Conservation (phyloP, 2,113 vertebrate genomes). For the Hassar affinis region DNA sequence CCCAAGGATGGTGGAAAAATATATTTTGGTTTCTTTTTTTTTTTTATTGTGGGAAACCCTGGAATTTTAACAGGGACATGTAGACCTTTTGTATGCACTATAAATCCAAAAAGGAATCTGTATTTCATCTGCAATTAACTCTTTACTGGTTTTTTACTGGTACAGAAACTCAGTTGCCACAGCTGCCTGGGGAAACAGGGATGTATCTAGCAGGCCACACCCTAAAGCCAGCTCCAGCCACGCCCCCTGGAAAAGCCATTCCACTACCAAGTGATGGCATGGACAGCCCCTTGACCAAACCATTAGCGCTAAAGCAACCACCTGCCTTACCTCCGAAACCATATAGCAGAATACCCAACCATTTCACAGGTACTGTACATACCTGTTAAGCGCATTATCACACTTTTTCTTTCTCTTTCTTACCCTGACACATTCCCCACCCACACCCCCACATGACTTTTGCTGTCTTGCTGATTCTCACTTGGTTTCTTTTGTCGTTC, state of each 20-base stretch:
- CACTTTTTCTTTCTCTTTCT: background rate
- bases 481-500: background rate
- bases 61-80: background rate
- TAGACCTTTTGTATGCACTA: background rate
- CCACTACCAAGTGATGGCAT: conserved; percentile 79
- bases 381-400: background rate
- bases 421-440: background rate
- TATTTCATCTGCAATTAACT: background rate
- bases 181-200: conserved; percentile 74
- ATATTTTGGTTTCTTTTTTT: background rate
- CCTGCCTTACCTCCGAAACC: conserved; percentile 96
- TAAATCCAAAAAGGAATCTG: background rate
- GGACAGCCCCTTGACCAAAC: conserved; percentile 83
- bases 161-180: conserved; percentile 80
- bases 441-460: background rate
- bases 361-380: conserved; percentile 77
- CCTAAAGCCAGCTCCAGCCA: conserved; percentile 80
- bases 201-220: conserved; percentile 80
- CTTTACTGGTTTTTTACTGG: conserved; percentile 61
- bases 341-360: conserved; percentile 88
- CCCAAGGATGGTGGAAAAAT: background rate
- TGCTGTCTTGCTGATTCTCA: background rate
- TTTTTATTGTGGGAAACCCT: background rate
- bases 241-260: conserved; percentile 81
- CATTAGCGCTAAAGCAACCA: conserved; percentile 88